Evolutionary conservation across 2,888 invertebrate genomes (phyloP), one percentile per base, ranked within the genome.

Genomic region (Drosophila rubida): DNA sequence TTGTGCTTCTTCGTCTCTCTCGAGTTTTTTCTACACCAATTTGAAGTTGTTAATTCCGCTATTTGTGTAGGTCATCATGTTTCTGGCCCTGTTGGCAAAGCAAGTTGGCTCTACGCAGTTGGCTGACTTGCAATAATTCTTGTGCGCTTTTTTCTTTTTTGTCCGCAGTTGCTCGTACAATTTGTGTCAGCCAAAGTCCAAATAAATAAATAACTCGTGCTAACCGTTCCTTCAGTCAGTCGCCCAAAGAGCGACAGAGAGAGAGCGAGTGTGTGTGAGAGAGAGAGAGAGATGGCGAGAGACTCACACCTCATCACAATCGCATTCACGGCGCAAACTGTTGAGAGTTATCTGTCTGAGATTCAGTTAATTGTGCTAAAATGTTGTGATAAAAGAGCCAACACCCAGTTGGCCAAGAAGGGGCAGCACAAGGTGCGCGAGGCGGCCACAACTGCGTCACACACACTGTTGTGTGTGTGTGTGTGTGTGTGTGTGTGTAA

Each of bases 361-460:
- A 70, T 73, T 72, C 53, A 65, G 54, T 80, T 77, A 79, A 85
- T 85, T 82, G 85, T 79, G 85, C 80, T 70, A 82, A 82, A 81
- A 76, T 61, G 48, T 72, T 76, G 42, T 51, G 75, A 74, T 74
- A 69, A 74, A 74, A 69, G 62, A 74, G 30, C 54, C 16, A 66
- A 71, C 60, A 54, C 44, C 8, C 41, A 41, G 41, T 27, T 14
- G 32, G 27, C 27, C 11, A 19, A 32, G n/a, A 4, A 5, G 27
- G 11, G 22, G 7, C 55, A 55, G 44, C 30, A 44, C 54, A 9
- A 14, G 6, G 9, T 4, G 13, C 2, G 35, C 5, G 13, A 35
- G 13, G 35, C 16, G 5, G 11, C 41, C 22, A 37, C 39, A 63
- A 64, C 64, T 83, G 80, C 80, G 80, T 80, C 80, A 83, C 55